Evolutionary conservation across 1,140 invertebrate genomes (phyloP).

Genomic region (Trichonephila inaurata): DNA sequence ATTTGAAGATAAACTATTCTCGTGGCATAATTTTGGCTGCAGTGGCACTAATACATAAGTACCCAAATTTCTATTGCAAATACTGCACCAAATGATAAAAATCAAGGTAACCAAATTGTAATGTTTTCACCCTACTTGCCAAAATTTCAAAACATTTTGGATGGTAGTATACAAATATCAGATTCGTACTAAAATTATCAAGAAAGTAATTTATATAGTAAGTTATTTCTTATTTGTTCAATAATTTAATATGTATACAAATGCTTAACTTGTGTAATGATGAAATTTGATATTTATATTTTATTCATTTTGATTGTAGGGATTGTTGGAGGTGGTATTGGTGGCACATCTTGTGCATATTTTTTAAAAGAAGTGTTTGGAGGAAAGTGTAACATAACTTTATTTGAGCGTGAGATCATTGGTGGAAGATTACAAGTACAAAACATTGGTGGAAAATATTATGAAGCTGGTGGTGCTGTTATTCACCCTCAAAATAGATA

Average conservation of each 20-base stretch:
- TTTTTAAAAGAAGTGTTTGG: conserved; percentile 84
- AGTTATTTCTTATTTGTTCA: not conserved
- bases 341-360: conserved; percentile 84
- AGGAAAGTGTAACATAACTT: conserved; percentile 82
- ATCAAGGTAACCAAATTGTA: no score
- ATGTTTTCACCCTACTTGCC: no score
- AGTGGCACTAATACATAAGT: no score
- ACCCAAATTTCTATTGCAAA: no score
- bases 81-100: no score
- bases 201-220: not conserved
- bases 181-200: not conserved
- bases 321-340: conserved; percentile 85
- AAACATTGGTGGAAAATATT: conserved; percentile 82
- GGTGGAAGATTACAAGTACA: conserved; percentile 84
- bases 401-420: conserved; percentile 83
- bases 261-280: not conserved
- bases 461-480: conserved; percentile 85
- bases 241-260: not conserved
- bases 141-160: no score
- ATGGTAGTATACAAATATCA: no score
- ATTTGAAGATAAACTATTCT: no score
- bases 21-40: no score
- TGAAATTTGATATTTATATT: not conserved
- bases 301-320: conserved; percentile 79
- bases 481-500: conserved; percentile 85